Base-by-base conservation (phyloP, 2,888 invertebrate genomes). In the Glyphotaelius pellucidus region DNA sequence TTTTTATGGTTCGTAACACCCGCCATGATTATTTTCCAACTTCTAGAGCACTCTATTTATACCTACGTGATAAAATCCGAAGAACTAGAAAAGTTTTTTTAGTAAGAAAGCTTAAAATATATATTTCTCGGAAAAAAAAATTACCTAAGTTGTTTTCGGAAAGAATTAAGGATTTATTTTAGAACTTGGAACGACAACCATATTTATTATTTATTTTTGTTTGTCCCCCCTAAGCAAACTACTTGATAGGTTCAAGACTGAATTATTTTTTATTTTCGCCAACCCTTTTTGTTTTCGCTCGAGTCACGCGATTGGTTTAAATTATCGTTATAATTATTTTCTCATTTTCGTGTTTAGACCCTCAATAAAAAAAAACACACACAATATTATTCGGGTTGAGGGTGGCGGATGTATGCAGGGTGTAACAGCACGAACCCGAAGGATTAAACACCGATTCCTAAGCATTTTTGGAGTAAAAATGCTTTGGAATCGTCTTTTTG, bases 301-400 rank as follows among this genome's bases (percentile, higher is more conserved):
- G 0, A 89, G 88, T 67, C 88, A 79, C 88, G 88, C 88, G 80
- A 89, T 32, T 30, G 88, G 88, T 79, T 84, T 79, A 79, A 89
- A 79, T 89, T 89, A 89, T 89, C 88, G 88, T 38, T 25, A 79
- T 89, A 80, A 90, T 90, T 81, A 90, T 81, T 90, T 47, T 81
- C 31, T 42, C 42, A 83, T 80, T 81, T 83, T 89, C 83, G 89
- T 89, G 84, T n/a, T 31, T 9, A 89, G 83, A 83, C 42, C 38
- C 84, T 14, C 83, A 79, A 35, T 89, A 25, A 89, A 30, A 86
- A 86, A 86, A 42, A 30, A n/a, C n/a, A n/a, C 0, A 19, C n/a
- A 5, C n/a, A 47, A 30, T 38, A 86, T 47, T 86, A 35, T n/a
- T 42, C 81, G 31, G 81, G 31, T 32, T 81, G 31, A 32, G 32